Base-by-base conservation (phyloP, 1,140 invertebrate species). In the Anastrepha obliqua region DNA sequence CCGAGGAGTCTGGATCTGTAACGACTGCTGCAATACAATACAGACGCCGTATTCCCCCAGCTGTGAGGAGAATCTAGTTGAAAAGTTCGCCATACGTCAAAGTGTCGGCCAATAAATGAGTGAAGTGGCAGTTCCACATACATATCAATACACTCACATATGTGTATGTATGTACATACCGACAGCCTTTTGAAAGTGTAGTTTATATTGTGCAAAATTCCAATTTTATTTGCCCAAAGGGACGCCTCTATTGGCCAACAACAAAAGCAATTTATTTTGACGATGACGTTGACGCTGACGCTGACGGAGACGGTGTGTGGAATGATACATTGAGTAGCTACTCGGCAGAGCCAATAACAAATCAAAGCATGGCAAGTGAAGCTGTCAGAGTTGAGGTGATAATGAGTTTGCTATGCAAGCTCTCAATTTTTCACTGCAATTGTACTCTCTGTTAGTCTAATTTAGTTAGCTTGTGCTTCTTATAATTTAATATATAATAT, bases 231-330 rank as follows among this genome's bases (percentile, higher is more conserved):
- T 70, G 67, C 67, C 67, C 67, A 44, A 70, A 70, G 39, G 42
- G 29, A 70, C 64, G 29, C 29, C 64, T 20, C n/a, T 67, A 67
- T 67, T 67, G 64, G 6, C n/a, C 64, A 70, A 44, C 67, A 70
- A 70, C 11, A 70, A 70, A 67, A 44, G 29, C 67, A 67, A 67
- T 70, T 70, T 70, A 70, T 70, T 67, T 70, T 70, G 67, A 44
- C 39, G 4, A 2, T 11, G 29, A 70, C n/a, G 6, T 70, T 70
- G 67, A 44, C 39, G 4, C 11, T 11, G 29, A 70, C n/a, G 6
- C 1, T 2, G 5, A 8, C 9, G 64, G 17, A 29, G 3, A 3
- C 15, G 15, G 60, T 62, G 15, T 62, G 60, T 62, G 15, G 1
- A 67, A 3, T 67, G 9, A 6, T 17, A 67, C 29, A 39, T 67